Conservation (phyloP, 2,797 vertebrate species). For the Gambusia yucatana region DNA sequence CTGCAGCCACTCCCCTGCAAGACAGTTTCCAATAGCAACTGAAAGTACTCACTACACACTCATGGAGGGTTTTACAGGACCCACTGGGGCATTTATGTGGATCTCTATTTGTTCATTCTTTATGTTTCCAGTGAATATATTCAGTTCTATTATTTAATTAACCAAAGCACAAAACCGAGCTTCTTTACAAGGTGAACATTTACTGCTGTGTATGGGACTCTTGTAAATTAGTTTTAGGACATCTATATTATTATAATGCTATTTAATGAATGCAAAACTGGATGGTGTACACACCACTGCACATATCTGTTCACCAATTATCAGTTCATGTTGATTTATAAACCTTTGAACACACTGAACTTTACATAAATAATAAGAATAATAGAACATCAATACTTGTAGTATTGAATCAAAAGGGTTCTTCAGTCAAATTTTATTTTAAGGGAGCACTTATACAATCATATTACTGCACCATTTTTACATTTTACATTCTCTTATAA, state of each 20-base stretch:
- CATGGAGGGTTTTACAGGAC: slow-evolving; percentile 36
- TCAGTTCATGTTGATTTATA: neutral
- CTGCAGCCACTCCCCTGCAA: slow-evolving; percentile 48
- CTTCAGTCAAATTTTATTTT: neutral
- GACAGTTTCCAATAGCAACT: slow-evolving; percentile 76
- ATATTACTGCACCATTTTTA: neutral
- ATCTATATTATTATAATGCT: neutral
- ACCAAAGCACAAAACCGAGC: neutral
- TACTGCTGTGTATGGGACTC: neutral
- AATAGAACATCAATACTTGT: neutral
- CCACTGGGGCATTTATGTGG: slow-evolving; percentile 29
- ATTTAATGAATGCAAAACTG: neutral
- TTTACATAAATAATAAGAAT: neutral
- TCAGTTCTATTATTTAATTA: slow-evolving; percentile 21
- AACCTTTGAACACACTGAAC: neutral
- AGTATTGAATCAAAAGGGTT: neutral
- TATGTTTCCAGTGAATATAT: slow-evolving; percentile 23
- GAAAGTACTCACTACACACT: slow-evolving; percentile 10
- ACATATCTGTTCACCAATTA: neutral
- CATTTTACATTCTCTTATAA: neutral
- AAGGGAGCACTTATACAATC: neutral
- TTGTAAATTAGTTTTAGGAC: neutral
- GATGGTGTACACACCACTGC: neutral
- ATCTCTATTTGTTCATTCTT: slow-evolving; percentile 44
- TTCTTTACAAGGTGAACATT: slow-evolving; percentile 7